Evolutionary conservation across 2,888 invertebrate species (phyloP), one percentile per base, ranked within the genome.

Genomic region (Scaptodrosophila latifasciaeformis): DNA sequence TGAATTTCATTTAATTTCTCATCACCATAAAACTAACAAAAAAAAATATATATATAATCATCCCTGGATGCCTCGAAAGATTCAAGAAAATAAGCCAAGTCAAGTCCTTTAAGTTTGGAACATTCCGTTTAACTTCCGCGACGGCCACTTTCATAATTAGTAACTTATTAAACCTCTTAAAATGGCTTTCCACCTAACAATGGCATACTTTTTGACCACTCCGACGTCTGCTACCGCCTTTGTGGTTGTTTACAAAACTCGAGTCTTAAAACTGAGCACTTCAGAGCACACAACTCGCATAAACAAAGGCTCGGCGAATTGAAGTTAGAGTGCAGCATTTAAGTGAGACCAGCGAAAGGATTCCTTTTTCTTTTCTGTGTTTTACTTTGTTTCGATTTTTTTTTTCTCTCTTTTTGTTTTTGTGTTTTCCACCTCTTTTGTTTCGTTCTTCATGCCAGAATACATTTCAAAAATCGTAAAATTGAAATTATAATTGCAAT

Each of bases 401-500:
- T 13, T 17, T 12, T 35, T 2, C 7, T 35, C 2, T 35, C 24
- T 24, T 24, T 7, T 24, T 24, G 24, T 24, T n/a, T n/a, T n/a
- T n/a, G 24, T 24, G 4, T 24, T 7, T 24, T 24, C 7, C 37
- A 13, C 34, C 24, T 42, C 12, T 10, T 21, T 50, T 45, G 49
- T 49, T 48, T 48, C 46, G 46, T 43, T 37, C 46, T 34, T 51
- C 56, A 49, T 37, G 30, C 49, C 47, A 48, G 49, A 54, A 48
- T 59, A 64, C 61, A 57, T 72, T 74, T 71, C 77, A 76, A 64
- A 70, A 76, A 65, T 70, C 75, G 77, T 79, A 76, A 75, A 75
- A 75, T 75, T 75, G 77, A 75, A 79, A 75, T 79, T 75, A 76
- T 75, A 75, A 79, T 75, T 75, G 75, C 80, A 61, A 57, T 42